These are phyloP conservation scores for Coptodon bakossiorum DNA, from an alignment of 2,113 vertebrate genomes.

Conservation along the genomic window DNA sequence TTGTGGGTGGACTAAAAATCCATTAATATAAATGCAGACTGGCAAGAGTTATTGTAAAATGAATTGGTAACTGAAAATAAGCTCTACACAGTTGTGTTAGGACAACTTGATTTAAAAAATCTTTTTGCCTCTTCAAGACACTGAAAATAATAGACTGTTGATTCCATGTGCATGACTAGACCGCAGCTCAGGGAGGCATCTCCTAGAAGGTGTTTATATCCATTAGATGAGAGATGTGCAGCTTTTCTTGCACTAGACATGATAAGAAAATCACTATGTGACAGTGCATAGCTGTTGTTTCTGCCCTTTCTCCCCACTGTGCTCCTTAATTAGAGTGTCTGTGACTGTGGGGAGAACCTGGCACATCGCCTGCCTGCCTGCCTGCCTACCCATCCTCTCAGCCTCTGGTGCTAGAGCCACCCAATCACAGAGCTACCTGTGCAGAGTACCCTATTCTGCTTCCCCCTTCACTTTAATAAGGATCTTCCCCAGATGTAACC, in stretches of 20 bases:
- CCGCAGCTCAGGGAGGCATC: neutral
- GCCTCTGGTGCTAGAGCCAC: conserved; percentile 7
- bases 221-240: conserved; percentile 5
- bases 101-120: neutral
- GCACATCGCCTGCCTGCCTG: conserved; percentile 26
- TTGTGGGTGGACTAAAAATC: conserved; percentile 14
- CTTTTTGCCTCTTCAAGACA: neutral
- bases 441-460: neutral
- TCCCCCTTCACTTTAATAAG: conserved; percentile 16
- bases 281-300: conserved; percentile 48
- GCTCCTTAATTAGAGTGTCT: conserved; percentile 69
- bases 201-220: neutral
- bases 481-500: conserved; percentile 13
- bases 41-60: neutral
- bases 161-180: conserved; percentile 5
- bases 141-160: conserved; percentile 21
- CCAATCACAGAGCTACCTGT: conserved; percentile 20
- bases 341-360: conserved; percentile 47
- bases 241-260: conserved; percentile 35
- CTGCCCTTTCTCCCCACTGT: conserved; percentile 47
- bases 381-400: conserved; percentile 22
- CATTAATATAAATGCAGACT: neutral
- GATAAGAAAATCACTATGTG: conserved; percentile 58
- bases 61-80: neutral
- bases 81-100: neutral